These are phyloP conservation scores for Pedionomus torquatus DNA, from an alignment of 2,113 vertebrate species.

Conservation along the genomic window DNA sequence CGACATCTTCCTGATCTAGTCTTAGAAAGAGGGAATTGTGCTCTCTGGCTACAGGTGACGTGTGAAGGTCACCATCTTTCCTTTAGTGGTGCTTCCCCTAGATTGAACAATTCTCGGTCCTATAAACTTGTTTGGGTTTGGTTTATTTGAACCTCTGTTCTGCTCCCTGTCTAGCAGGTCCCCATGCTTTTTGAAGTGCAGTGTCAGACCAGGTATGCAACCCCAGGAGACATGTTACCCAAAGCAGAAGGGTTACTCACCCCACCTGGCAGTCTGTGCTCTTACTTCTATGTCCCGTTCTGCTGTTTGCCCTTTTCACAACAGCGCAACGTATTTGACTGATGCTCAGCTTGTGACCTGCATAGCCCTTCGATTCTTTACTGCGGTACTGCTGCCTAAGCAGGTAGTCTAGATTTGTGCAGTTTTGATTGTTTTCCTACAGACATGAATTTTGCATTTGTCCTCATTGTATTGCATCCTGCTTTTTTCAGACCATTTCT, in stretches of 20 bases:
- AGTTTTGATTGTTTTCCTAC: neutral
- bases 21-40: neutral
- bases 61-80: neutral
- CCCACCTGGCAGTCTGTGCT: neutral
- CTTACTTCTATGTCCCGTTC: neutral
- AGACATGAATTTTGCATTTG: neutral
- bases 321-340: neutral
- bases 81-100: neutral
- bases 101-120: rapidly evolving
- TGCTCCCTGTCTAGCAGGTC: neutral
- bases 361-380: neutral
- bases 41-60: neutral
- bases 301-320: neutral
- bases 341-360: neutral
- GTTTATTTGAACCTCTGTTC: neutral
- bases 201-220: neutral
- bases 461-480: neutral
- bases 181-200: neutral
- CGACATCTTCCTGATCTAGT: neutral
- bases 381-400: neutral
- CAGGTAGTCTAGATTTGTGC: neutral
- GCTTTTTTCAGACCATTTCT: slow-evolving; percentile 16
- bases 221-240: neutral
- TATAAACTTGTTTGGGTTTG: neutral
- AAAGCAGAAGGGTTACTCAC: neutral